A percentile compares a stretch with the other conserved stretches of the same genome.
Evolutionary conservation across 2,888 invertebrate genomes (phyloP).

Genomic region (Scaptomyza tumidula): DNA sequence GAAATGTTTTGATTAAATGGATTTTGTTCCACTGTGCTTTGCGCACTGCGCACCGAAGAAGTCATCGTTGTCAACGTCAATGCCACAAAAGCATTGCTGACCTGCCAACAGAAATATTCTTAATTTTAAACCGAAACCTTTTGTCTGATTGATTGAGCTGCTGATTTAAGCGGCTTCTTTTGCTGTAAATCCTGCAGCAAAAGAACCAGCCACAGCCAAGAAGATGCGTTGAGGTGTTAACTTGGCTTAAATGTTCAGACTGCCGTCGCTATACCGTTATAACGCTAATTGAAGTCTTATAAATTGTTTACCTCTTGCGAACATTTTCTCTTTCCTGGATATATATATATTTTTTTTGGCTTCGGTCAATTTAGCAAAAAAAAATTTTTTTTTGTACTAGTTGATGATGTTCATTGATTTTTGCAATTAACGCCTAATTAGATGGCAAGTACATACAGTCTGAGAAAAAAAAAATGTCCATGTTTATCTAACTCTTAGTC

Average conservation of each 20-base stretch:
- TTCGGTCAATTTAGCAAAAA: conserved; percentile 40
- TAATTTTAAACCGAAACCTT: conserved; percentile 64
- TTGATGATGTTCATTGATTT: conserved; percentile 60
- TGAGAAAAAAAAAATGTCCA: not conserved
- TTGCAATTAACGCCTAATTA: conserved; percentile 74
- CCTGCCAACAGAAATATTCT: conserved; percentile 49
- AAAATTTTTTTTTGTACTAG: conserved; percentile 15
- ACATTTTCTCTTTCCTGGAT: not conserved
- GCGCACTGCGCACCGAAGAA: conserved; percentile 6
- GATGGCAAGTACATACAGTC: conserved; percentile 13
- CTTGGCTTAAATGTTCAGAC: conserved; percentile 60
- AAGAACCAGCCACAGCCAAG: not conserved
- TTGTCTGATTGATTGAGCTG: conserved; percentile 75
- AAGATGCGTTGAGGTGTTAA: conserved; percentile 72
- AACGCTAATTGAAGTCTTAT: conserved; percentile 71
- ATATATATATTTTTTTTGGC: conserved; percentile 6
- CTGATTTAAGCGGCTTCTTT: conserved; percentile 75
- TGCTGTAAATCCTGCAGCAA: conserved; percentile 19
- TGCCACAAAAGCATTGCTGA: conserved; percentile 34
- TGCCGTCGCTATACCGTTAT: conserved; percentile 57
- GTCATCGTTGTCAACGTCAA: conserved; percentile 31
- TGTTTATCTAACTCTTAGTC: conserved; percentile 18
- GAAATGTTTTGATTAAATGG: no score
- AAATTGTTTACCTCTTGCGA: conserved; percentile 45
- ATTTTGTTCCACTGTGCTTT: conserved; percentile 37